phyloP scores from a whole-genome alignment of 2,797 vertebrate species.

The Takifugu ocellatus region DNA sequence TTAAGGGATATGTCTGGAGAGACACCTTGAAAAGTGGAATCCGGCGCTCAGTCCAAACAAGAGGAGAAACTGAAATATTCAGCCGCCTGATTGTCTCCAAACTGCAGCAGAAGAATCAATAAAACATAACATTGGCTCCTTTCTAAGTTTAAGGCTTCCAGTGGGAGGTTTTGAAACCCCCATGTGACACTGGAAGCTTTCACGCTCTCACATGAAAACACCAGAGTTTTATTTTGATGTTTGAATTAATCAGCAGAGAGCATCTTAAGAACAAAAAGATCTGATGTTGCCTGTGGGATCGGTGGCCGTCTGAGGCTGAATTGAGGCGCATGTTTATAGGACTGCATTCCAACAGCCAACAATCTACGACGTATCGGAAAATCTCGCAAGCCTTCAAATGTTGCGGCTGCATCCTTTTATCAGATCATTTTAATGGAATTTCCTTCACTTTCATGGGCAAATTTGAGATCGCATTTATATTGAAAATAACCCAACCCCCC shows the following conservation, averaged over 20 bases:
- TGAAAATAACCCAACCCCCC: slow-evolving; percentile 33
- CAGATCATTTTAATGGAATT: slow-evolving; percentile 40
- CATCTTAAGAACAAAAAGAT: slow-evolving; percentile 73
- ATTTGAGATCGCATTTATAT: slow-evolving; percentile 39
- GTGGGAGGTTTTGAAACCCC: slow-evolving; percentile 63
- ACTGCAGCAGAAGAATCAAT: slow-evolving; percentile 74
- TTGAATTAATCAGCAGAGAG: slow-evolving; percentile 76
- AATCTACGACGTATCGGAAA: slow-evolving; percentile 52
- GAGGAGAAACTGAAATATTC: slow-evolving; percentile 73
- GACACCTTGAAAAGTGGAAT: slow-evolving; percentile 65
- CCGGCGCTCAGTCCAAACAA: slow-evolving; percentile 62
- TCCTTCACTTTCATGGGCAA: slow-evolving; percentile 38
- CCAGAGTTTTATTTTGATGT: slow-evolving; percentile 75
- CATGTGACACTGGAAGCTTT: slow-evolving; percentile 59
- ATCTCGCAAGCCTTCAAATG: slow-evolving; percentile 44
- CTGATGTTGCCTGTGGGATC: slow-evolving; percentile 72
- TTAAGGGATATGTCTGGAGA: slow-evolving; percentile 59
- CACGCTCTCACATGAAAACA: slow-evolving; percentile 62
- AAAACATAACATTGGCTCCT: slow-evolving; percentile 70
- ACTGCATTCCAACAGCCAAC: slow-evolving; percentile 60
- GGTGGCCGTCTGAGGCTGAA: slow-evolving; percentile 63
- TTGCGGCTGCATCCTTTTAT: slow-evolving; percentile 21
- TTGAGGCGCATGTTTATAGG: slow-evolving; percentile 74
- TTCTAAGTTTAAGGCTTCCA: slow-evolving; percentile 70
- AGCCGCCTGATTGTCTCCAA: slow-evolving; percentile 70